A percentile compares a stretch with the other conserved stretches of the same genome.
Evolutionary conservation across 2,888 invertebrate genomes (phyloP).

Genomic region (Venustoraphidia nigricollis): DNA sequence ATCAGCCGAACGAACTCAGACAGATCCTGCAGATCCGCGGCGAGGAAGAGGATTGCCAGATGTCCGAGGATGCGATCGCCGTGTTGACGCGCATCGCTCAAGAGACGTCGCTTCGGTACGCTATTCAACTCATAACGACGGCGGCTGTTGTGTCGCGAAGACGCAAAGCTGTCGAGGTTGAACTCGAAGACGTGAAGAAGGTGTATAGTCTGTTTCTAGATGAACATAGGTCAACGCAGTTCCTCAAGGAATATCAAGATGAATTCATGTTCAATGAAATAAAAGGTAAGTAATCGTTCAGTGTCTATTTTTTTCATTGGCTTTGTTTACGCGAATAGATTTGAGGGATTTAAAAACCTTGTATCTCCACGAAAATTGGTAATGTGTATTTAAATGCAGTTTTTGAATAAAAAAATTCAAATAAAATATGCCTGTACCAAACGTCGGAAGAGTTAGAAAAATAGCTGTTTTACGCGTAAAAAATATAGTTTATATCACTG

Average conservation of each 20-base stretch:
- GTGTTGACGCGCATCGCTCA: constrained; percentile 85
- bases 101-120: constrained; percentile 88
- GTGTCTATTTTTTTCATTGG: too few species aligned
- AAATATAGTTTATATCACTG: too few species aligned
- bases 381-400: too few species aligned
- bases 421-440: too few species aligned
- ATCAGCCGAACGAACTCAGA: constrained; percentile 73
- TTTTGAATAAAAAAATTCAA: too few species aligned
- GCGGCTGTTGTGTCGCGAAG: constrained; percentile 86
- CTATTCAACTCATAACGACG: constrained; percentile 93
- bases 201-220: constrained; percentile 92
- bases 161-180: constrained; percentile 71
- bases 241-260: constrained; percentile 87
- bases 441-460: too few species aligned
- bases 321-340: too few species aligned
- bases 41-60: constrained; percentile 95
- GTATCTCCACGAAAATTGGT: too few species aligned
- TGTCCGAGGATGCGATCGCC: constrained; percentile 78
- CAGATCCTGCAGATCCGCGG: constrained; percentile 86
- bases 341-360: too few species aligned
- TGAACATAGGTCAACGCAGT: constrained; percentile 84
- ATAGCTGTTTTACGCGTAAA: too few species aligned
- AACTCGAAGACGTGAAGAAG: constrained; percentile 82
- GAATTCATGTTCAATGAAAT: constrained; percentile 83
- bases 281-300: constrained; percentile 8